Evolutionary conservation across 2,113 vertebrate genomes (phyloP), one percentile per base, ranked within the genome.

Genomic region (Colistium nudipinnis): DNA sequence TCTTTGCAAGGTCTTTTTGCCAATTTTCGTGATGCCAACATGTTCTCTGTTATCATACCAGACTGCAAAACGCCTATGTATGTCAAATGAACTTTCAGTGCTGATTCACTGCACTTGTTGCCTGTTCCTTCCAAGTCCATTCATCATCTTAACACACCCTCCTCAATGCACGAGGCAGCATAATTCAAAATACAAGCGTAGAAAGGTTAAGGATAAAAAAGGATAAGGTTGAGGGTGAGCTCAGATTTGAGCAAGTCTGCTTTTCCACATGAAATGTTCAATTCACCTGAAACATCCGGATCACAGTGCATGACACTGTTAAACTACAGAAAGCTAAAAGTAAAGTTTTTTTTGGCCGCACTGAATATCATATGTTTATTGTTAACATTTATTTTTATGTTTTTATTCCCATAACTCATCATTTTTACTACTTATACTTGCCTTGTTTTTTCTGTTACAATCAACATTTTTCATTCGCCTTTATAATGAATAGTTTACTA

Each of bases 11-110:
- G 24, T 51, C 9, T 22, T 12, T 16, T 7, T 20, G 6, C 41
- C 25, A 16, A 44, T 36, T 43, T n/a, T 31, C 44, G 38, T 14
- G 30, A 19, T 39, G 71, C 81, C 62, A 76, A 53, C 53, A 52
- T 52, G 36, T 69, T 61, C 63, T 43, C 25, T 44, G 41, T 35
- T 68, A 60, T 48, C 52, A 49, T 22, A 38, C 22, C 48, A 56
- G 65, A 20, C 59, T 45, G 27, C 17, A 27, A 13, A 43, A 30
- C 57, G 49, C 62, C 19, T 39, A 41, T 28, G 24, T 1, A 1
- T 24, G 39, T 74, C 31, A 38, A 38, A 70, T 54, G 20, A 54
- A 22, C 20, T 5, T 28, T n/a, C 16, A 41, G 13, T 7, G 35
- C 64, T 33, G 68, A n/a, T 31, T 44, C 27, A 27, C 28, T 56